A percentile compares a stretch with the other conserved stretches of the same genome.
These are phyloP conservation scores for Temnopleurus reevesii DNA, from an alignment of 53 echinoderm and acorn worm genomes.

Conservation along the genomic window DNA sequence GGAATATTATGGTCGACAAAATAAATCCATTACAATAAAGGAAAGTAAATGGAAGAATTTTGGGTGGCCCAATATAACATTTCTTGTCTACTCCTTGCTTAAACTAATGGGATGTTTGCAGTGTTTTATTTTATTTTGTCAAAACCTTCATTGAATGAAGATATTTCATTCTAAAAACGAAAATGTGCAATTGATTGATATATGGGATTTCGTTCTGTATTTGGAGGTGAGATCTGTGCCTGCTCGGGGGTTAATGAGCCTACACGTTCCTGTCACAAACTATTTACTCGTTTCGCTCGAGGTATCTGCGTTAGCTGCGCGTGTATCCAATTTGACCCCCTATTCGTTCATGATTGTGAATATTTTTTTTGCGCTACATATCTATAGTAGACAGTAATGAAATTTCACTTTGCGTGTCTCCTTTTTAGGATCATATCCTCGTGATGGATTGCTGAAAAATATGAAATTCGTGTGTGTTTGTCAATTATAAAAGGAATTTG, in stretches of 20 bases:
- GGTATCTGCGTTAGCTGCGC: slow-evolving; percentile 44
- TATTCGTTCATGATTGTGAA: slow-evolving; percentile 12
- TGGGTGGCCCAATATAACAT: too few species aligned
- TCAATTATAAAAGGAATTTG: neutral
- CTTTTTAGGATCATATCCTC: neutral
- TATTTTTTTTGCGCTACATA: neutral
- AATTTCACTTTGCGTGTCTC: neutral
- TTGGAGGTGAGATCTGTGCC: neutral
- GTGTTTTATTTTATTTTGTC: too few species aligned
- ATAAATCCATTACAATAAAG: too few species aligned
- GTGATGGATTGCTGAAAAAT: neutral
- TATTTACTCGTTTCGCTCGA: slow-evolving; percentile 16
- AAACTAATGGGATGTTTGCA: too few species aligned
- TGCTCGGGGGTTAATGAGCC: slow-evolving; percentile 21
- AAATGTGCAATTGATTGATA: too few species aligned
- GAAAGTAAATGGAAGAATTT: too few species aligned
- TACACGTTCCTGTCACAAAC: slow-evolving; percentile 49
- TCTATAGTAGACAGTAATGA: neutral
- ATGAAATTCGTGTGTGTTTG: neutral
- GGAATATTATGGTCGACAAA: too few species aligned
- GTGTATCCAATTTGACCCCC: slow-evolving; percentile 54
- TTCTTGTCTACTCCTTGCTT: too few species aligned
- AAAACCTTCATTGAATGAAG: neutral
- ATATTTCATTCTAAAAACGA: neutral
- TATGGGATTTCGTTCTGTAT: too few species aligned